Evolutionary conservation across 2,113 vertebrate species (phyloP).

Genomic region (Saguinus midas): DNA sequence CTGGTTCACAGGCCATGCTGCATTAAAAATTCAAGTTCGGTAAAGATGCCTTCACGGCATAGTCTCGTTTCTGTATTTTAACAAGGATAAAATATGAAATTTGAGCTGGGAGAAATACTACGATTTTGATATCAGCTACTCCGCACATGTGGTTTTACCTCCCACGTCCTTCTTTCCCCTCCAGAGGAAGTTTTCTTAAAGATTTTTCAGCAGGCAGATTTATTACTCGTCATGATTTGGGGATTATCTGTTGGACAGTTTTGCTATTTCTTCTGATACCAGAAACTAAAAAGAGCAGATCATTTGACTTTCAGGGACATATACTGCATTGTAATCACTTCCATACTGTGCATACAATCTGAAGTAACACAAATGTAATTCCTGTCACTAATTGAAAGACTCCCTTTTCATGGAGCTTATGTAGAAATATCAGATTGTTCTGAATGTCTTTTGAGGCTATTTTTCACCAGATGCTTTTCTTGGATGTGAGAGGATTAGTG

Average conservation of each 20-base stretch:
- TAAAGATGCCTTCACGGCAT: background rate
- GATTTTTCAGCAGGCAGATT: constrained; percentile 44
- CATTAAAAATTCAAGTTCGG: constrained; percentile 31
- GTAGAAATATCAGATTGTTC: background rate
- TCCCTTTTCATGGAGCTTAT: background rate
- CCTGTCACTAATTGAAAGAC: constrained; percentile 50
- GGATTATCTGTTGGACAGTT: constrained; percentile 58
- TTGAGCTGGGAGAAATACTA: background rate
- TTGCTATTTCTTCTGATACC: constrained; percentile 44
- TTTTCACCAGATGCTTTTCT: constrained; percentile 32
- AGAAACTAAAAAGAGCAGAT: constrained; percentile 34
- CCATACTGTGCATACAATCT: background rate
- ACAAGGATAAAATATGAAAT: constrained; percentile 32
- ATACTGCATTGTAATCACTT: background rate
- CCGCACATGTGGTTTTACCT: constrained; percentile 20
- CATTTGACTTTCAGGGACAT: constrained; percentile 29
- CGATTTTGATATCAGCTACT: constrained; percentile 17
- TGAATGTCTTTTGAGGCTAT: background rate
- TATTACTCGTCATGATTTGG: constrained; percentile 27
- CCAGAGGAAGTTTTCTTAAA: constrained; percentile 46
- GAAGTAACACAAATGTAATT: background rate
- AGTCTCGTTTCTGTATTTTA: background rate
- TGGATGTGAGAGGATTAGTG: background rate
- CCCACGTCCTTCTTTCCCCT: background rate
- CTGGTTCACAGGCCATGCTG: background rate